These are phyloP conservation scores for Mustela nigripes DNA, from an alignment of 2,113 vertebrate species.

Conservation along the genomic window DNA sequence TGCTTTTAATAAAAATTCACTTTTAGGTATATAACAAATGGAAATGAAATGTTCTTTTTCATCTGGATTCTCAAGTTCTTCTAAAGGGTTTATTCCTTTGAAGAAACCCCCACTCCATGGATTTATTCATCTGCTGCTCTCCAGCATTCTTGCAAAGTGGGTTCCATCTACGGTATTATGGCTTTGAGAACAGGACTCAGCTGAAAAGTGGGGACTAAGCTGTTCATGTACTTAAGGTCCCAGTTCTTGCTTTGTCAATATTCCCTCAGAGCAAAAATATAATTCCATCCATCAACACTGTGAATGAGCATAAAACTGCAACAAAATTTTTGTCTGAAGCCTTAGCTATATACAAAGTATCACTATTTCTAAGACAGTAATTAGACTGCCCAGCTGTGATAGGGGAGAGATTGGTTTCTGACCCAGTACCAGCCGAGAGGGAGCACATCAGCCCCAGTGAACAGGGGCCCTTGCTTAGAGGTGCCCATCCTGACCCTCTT, in stretches of 20 bases:
- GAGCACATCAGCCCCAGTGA: not conserved
- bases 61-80: constrained; percentile 61
- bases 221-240: not conserved
- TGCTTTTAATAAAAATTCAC: constrained; percentile 84
- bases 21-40: constrained; percentile 76
- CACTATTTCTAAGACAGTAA: not conserved
- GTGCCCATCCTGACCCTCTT: not conserved
- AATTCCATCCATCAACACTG: not conserved
- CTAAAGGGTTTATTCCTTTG: constrained; percentile 25
- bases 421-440: not conserved
- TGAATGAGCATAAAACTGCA: constrained; percentile 8
- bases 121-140: not conserved
- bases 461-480: not conserved
- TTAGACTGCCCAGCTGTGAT: not conserved
- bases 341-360: not conserved
- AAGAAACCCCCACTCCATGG: constrained; percentile 26
- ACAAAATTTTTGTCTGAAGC: not conserved
- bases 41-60: constrained; percentile 80
- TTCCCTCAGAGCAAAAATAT: not conserved
- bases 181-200: not conserved
- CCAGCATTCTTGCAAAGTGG: constrained; percentile 33
- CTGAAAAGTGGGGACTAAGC: not conserved
- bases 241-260: not conserved
- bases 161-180: not conserved
- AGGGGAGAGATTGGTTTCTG: not conserved